These are phyloP conservation scores for Bergia puertoricense DNA, from an alignment of 92 coral and sea anemone genomes.

Conservation along the genomic window DNA sequence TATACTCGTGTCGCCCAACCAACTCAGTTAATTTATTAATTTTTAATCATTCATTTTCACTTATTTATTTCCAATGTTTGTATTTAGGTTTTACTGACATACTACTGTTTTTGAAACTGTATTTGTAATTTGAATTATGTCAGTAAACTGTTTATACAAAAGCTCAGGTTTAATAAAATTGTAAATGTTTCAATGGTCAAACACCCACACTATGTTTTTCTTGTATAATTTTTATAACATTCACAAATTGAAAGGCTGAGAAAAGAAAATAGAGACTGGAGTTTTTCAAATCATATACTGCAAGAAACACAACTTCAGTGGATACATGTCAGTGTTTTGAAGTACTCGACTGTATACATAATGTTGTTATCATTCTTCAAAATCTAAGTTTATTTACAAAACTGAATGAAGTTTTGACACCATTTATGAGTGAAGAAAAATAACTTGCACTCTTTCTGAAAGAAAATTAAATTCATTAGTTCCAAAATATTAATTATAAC, in stretches of 20 bases:
- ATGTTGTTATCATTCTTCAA: background rate
- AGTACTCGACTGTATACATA: background rate
- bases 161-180: background rate
- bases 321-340: background rate
- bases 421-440: background rate
- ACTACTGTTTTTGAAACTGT: no score
- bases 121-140: no score
- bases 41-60: no score
- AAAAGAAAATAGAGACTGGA: no score
- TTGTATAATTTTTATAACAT: background rate
- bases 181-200: no score
- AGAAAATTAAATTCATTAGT: background rate
- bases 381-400: no score
- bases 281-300: background rate
- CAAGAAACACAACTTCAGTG: background rate
- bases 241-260: background rate
- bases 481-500: background rate
- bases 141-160: background rate
- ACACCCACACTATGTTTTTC: no score
- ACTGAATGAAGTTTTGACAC: background rate
- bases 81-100: background rate
- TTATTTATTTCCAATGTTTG: no score
- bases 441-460: background rate
- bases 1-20: no score
- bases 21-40: no score